Conservation (phyloP, 2,797 vertebrate species). For the Poecilia wingei region DNA sequence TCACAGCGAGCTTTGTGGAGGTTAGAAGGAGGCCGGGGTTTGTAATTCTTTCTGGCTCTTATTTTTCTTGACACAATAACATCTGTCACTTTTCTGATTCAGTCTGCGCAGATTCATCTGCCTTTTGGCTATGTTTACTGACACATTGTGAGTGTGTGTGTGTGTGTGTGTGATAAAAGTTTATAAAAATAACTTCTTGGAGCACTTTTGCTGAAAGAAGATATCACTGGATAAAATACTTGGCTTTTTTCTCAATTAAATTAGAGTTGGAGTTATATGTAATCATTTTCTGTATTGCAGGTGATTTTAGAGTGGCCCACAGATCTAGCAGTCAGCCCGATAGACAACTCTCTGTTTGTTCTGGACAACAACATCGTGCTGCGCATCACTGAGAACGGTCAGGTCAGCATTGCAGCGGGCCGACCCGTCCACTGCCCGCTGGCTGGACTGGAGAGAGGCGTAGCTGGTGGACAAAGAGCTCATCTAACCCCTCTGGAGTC, state of each 20-base stretch:
- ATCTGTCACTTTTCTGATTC: slow-evolving; percentile 1
- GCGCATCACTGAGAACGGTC: slow-evolving; percentile 94
- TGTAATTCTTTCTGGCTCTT: slow-evolving; percentile 9
- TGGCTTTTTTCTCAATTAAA: not conserved
- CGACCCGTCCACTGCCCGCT: slow-evolving; percentile 94
- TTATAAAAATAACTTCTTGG: not conserved
- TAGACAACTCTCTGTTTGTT: slow-evolving; percentile 97
- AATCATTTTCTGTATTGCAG: slow-evolving; percentile 70
- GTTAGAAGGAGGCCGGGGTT: slow-evolving; percentile 8
- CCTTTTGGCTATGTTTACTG: slow-evolving; percentile 7
- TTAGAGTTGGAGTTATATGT: not conserved
- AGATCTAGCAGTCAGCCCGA: slow-evolving; percentile 93
- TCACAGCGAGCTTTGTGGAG: slow-evolving; percentile 15
- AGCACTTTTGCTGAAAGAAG: not conserved
- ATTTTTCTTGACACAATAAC: slow-evolving; percentile 9
- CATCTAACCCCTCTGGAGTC: slow-evolving; percentile 93
- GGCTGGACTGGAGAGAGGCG: slow-evolving; percentile 84
- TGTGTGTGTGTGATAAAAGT: not conserved
- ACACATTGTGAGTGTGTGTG: not conserved
- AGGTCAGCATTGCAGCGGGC: slow-evolving; percentile 94
- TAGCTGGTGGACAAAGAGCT: slow-evolving; percentile 85
- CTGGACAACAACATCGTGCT: slow-evolving; percentile 96
- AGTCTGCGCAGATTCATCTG: slow-evolving; percentile 2
- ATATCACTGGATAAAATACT: not conserved
- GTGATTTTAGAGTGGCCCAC: slow-evolving; percentile 98